Evolutionary conservation across 1,140 invertebrate genomes (phyloP), one percentile per base, ranked within the genome.

Genomic region (Homarus americanus): DNA sequence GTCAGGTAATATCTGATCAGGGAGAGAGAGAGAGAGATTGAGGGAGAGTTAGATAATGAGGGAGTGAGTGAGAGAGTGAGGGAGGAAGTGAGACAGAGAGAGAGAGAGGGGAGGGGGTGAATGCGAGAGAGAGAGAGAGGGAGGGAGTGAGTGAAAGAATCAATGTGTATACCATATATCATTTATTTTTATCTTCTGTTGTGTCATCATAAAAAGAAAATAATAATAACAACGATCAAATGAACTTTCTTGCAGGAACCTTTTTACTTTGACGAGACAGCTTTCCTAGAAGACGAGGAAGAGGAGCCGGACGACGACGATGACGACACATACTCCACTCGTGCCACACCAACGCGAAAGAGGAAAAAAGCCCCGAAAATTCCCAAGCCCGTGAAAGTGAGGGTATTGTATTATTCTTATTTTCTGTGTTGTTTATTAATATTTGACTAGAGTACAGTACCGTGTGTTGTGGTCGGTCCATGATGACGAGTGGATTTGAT

Each of bases 251-350:
- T 58, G 12, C 58, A 84, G 84, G 91, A 88, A 36, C 84, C 76
- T 32, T 92, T 66, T 49, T 92, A 92, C 84, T 90, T 86, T 91
- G 92, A 92, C 41, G 88, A 88, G 15, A 78, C 86, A 4, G 79
- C 78, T 17, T 92, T 91, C 76, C 40, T 91, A 49, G 92, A 92
- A 78, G 92, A 92, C 41, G 92, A 92, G 58, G 92, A 92, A 7
- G 92, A 92, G 24, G 92, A 92, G 24, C 78, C 90, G 12, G 92
- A 92, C 75, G 90, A 92, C 36, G 92, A 92, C n/a, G 92, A 92
- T 53, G 92, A 92, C 72, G 92, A 92, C 32, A 85, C 89, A 2
- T 91, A 91, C 83, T 86, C 89, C 36, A 79, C 89, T 5, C 82
- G 89, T 49, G 58, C 89, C 15, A 63, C 75, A 32, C 75, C 82